These are phyloP conservation scores for Brachyhypopomus occidentalis DNA, from an alignment of 2,113 vertebrate genomes.

Conservation along the genomic window DNA sequence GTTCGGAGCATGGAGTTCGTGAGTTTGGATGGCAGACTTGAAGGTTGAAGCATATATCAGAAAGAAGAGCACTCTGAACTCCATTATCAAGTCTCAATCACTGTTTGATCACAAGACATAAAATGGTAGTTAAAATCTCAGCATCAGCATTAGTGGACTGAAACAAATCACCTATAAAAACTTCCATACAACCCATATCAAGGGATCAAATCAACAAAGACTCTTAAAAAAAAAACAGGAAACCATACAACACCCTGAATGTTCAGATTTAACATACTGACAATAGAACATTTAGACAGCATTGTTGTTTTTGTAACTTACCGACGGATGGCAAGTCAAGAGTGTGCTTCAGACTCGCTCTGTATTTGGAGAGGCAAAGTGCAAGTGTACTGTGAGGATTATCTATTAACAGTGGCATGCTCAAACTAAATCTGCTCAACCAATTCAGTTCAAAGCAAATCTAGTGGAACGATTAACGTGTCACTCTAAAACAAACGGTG, in stretches of 20 bases:
- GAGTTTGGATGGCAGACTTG: constrained; percentile 46
- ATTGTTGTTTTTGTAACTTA: constrained; percentile 12
- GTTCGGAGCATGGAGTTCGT: constrained; percentile 44
- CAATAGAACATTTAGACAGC: background rate
- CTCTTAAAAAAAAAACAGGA: background rate
- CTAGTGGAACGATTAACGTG: background rate
- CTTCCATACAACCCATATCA: too few relatives aligned
- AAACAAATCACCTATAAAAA: too few relatives aligned
- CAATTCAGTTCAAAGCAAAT: constrained; percentile 3
- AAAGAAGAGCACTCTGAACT: constrained; percentile 54
- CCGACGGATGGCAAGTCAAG: constrained; percentile 44
- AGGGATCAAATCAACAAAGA: too few relatives aligned
- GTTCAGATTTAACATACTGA: too few relatives aligned
- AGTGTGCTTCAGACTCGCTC: background rate
- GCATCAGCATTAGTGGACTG: too few relatives aligned
- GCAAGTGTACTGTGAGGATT: constrained; percentile 71
- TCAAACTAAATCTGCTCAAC: constrained; percentile 19
- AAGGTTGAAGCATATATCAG: constrained; percentile 58
- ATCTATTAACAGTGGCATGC: constrained; percentile 71
- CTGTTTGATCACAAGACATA: constrained; percentile 18
- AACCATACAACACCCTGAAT: background rate
- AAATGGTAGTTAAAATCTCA: background rate
- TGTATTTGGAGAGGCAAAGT: constrained; percentile 78
- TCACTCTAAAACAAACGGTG: background rate
- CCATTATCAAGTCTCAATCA: constrained; percentile 50